Conservation (phyloP, 2,113 vertebrate genomes). For the Semicossyphus pulcher region DNA sequence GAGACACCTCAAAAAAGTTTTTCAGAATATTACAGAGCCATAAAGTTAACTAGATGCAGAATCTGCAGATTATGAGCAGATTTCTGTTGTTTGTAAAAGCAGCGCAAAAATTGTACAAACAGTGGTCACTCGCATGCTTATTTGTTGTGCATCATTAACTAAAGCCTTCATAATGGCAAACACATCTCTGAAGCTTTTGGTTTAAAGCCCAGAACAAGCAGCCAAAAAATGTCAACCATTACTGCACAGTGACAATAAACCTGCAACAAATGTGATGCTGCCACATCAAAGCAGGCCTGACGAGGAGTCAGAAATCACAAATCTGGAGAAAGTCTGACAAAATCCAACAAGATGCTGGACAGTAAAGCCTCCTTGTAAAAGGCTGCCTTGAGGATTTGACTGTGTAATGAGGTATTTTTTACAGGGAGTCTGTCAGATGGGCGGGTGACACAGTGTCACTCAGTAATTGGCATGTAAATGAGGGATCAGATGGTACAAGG, state of each 20-base stretch:
- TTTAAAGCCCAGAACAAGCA: too few relatives aligned
- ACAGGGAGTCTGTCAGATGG: constrained; percentile 50
- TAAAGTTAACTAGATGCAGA: too few relatives aligned
- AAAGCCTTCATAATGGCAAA: too few relatives aligned
- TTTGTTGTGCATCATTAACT: too few relatives aligned
- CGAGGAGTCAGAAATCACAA: not conserved
- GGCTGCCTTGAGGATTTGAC: constrained; percentile 51
- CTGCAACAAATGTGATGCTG: constrained; percentile 3
- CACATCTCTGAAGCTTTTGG: too few relatives aligned
- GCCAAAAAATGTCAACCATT: not conserved
- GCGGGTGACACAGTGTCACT: constrained; percentile 48
- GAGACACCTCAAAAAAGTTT: too few relatives aligned
- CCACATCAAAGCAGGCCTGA: not conserved
- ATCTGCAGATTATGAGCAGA: too few relatives aligned
- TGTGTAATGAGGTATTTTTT: constrained; percentile 71
- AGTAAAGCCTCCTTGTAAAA: constrained; percentile 30
- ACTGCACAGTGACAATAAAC: not conserved
- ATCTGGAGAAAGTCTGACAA: constrained; percentile 8
- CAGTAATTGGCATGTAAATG: constrained; percentile 59
- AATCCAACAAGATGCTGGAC: constrained; percentile 10
- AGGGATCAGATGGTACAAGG: constrained; percentile 35
- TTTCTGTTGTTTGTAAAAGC: too few relatives aligned
- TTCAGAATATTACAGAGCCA: too few relatives aligned
- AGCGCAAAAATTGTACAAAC: too few relatives aligned
- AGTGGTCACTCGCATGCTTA: too few relatives aligned